Evolutionary conservation across 2,113 vertebrate species (phyloP).

Genomic region (Mesoclemmys tuberculata): DNA sequence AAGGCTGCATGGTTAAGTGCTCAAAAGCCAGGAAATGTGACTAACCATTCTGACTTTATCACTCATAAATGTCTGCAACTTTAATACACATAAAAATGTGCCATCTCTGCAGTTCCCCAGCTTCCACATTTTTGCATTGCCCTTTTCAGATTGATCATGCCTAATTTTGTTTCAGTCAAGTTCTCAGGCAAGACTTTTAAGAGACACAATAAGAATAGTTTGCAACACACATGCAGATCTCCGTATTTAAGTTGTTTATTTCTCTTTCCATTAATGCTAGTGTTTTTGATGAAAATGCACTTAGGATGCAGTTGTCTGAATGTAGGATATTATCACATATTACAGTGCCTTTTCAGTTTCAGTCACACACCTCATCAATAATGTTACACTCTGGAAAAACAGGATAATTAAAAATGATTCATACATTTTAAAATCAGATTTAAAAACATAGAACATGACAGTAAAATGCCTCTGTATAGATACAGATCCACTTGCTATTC

Average conservation of each 20-base stretch:
- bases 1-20: background rate
- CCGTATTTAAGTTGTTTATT: background rate
- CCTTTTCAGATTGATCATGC: background rate
- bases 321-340: background rate
- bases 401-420: background rate
- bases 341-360: background rate
- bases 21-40: background rate
- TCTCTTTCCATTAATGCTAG: conserved; percentile 13
- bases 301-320: conserved; percentile 34
- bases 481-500: background rate
- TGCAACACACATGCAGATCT: background rate
- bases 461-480: background rate
- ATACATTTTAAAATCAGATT: background rate
- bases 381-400: background rate
- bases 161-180: background rate
- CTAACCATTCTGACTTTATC: background rate
- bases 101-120: background rate
- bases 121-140: background rate
- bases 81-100: background rate
- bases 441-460: background rate
- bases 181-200: background rate
- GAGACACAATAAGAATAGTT: background rate
- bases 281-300: conserved; percentile 4
- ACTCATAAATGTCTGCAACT: rapidly evolving
- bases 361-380: background rate